These are phyloP conservation scores for Dreissena polymorpha DNA, from an alignment of 1,140 invertebrate species.

Conservation along the genomic window DNA sequence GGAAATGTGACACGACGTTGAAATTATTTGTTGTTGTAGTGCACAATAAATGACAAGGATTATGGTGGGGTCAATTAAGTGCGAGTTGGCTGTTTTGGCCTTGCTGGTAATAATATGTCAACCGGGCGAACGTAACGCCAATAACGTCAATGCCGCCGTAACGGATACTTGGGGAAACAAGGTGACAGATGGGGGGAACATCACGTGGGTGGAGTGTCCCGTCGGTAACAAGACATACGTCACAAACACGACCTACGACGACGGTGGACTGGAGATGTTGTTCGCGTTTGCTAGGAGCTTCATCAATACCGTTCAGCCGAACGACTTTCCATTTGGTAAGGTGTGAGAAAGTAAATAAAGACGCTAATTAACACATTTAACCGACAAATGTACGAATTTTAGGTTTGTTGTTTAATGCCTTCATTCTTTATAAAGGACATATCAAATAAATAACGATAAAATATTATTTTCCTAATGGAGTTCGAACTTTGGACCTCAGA, in stretches of 20 bases:
- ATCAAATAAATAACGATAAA: slow-evolving; percentile 42
- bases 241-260: slow-evolving; percentile 55
- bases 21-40: too few relatives aligned
- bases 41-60: too few relatives aligned
- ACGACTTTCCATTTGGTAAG: slow-evolving; percentile 43
- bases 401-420: not conserved
- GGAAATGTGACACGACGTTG: too few relatives aligned
- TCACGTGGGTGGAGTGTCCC: slow-evolving; percentile 48
- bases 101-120: not conserved
- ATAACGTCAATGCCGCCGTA: slow-evolving; percentile 10
- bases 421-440: not conserved
- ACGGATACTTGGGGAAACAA: slow-evolving; percentile 60
- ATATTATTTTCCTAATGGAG: not conserved
- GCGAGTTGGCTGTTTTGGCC: too few relatives aligned
- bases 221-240: slow-evolving; percentile 47
- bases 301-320: slow-evolving; percentile 63
- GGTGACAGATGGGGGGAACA: slow-evolving; percentile 56
- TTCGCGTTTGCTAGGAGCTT: slow-evolving; percentile 60
- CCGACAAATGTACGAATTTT: too few relatives aligned
- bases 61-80: too few relatives aligned
- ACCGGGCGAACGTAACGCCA: not conserved
- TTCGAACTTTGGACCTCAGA: not conserved
- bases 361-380: too few relatives aligned
- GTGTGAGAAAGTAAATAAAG: not conserved
- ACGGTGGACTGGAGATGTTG: slow-evolving; percentile 51